Evolutionary conservation across 2,113 vertebrate genomes (phyloP), one percentile per base, ranked within the genome.

Genomic region (Ptilorrhoa leucosticta): DNA sequence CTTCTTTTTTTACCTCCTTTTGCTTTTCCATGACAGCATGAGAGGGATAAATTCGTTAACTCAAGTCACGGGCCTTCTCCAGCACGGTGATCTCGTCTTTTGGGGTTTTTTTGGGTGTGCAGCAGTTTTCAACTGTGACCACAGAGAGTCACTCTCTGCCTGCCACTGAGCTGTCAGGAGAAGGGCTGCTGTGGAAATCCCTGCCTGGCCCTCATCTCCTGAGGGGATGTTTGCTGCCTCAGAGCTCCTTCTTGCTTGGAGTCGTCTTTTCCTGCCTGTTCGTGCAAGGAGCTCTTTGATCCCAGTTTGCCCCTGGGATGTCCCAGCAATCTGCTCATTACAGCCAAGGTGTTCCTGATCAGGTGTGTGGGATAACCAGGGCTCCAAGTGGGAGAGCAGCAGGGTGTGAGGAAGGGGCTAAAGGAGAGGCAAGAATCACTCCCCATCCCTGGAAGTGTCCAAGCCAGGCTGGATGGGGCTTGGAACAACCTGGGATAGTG

Each of bases 71-170:
- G 37, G 6, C 30, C 16, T 45, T 26, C 37, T 12, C 20, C 51
- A 31, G 21, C 35, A 6, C 0, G 0, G 7, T 8, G 28, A 31
- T 40, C 31, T 39, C 30, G 31, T 56, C 11, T 4, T 24, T 0
- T 40, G 40, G 40, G 61, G 24, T 45, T 56, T 40, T 66, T 57
- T 11, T 7, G 23, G 26, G 20, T 5, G 15, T 15, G 26, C 72
- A 70, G 71, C 71, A 75, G 26, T 91, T 86, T 80, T 64, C 66
- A 77, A 64, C 66, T 71, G 24, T 48, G 85, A 18, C 89, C 90
- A 94, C 72, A 30, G 0, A 58, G 97, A 85, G 98, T 96, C 96
- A 84, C 93, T 92, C 40, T 97, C 70, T 82, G 70, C 88, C 87
- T 70, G 50, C 42, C 70, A 33, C 78, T 39, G 13, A 22, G 63